These are phyloP conservation scores for Anabacerthia variegaticeps DNA, from an alignment of 2,797 vertebrate species.

Conservation along the genomic window DNA sequence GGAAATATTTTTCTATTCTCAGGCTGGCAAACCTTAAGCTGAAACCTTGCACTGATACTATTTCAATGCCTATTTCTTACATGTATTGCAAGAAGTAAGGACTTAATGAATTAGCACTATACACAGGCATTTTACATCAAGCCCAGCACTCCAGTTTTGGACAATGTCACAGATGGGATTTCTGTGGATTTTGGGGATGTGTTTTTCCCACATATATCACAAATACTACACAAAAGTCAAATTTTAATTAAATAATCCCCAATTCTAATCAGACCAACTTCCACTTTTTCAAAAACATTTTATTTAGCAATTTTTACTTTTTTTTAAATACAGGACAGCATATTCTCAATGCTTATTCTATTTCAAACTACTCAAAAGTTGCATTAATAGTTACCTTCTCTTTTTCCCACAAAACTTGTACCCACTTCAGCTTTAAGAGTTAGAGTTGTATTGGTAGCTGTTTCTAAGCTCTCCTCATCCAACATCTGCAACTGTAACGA, in stretches of 20 bases:
- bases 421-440: slow-evolving; percentile 78
- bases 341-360: neutral
- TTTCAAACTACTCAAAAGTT: neutral
- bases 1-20: neutral
- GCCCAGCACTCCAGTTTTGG: neutral
- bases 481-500: slow-evolving; percentile 56
- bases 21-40: neutral
- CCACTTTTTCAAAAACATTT: neutral
- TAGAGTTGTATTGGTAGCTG: slow-evolving; percentile 76
- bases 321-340: neutral
- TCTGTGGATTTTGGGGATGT: neutral
- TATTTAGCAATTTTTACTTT: neutral
- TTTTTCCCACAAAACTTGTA: slow-evolving; percentile 57
- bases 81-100: neutral
- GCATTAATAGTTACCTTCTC: slow-evolving; percentile 60
- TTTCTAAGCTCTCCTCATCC: slow-evolving; percentile 75
- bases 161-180: no score
- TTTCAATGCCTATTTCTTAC: neutral
- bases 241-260: neutral
- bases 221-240: neutral
- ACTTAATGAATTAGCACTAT: neutral
- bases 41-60: neutral
- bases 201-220: neutral
- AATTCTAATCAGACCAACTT: neutral
- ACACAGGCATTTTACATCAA: neutral